Evolutionary conservation across 2,113 vertebrate genomes (phyloP).

Genomic region (Ramphastos sulfuratus): DNA sequence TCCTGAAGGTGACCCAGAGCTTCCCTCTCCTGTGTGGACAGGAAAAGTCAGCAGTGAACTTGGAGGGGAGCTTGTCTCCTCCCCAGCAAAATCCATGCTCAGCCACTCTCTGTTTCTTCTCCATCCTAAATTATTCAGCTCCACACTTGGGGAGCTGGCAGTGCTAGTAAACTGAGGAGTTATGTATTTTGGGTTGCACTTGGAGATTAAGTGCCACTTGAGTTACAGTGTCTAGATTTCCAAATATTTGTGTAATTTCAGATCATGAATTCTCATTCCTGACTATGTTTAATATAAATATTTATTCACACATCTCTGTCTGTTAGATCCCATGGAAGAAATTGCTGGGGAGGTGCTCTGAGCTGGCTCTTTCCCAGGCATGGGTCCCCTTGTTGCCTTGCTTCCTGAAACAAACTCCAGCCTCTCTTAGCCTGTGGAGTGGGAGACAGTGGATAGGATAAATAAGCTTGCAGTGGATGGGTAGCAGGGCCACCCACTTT

Average conservation of each 20-base stretch:
- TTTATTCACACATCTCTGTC: conserved; percentile 47
- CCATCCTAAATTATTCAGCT: conserved; percentile 12
- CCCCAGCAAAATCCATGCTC: not conserved
- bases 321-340: conserved; percentile 27
- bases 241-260: conserved; percentile 62
- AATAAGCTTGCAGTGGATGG: not conserved
- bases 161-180: not conserved
- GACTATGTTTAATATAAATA: conserved; percentile 65
- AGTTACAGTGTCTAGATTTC: conserved; percentile 51
- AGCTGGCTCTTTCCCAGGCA: not conserved
- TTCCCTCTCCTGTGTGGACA: not conserved
- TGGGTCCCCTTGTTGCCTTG: not conserved
- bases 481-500: not conserved
- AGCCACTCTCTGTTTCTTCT: not conserved
- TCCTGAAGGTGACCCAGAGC: not conserved
- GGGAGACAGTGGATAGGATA: not conserved
- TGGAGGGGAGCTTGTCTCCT: not conserved
- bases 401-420: not conserved
- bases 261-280: conserved; percentile 45
- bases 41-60: not conserved
- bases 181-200: conserved; percentile 30
- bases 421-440: not conserved
- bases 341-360: not conserved
- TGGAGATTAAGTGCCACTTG: conserved; percentile 59
- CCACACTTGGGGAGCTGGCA: conserved; percentile 31